Conservation (phyloP, 1,140 invertebrate species). For the Ladona fulva region DNA sequence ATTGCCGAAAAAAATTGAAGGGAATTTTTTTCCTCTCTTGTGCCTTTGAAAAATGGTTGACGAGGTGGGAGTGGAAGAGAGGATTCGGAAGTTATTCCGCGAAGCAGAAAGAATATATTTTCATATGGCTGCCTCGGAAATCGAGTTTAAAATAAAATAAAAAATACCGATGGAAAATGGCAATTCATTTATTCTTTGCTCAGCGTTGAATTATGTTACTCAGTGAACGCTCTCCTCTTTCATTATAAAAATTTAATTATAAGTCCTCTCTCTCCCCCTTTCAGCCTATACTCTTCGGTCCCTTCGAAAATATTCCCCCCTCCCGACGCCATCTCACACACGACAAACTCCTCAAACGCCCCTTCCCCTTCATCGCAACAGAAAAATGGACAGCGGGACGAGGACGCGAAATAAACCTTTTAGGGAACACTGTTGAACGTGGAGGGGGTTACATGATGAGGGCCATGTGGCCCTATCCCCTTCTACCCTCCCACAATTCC, state of each 20-base stretch:
- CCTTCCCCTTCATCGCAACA: background rate
- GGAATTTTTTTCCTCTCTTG: background rate
- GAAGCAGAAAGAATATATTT: constrained; percentile 6
- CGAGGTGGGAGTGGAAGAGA: background rate
- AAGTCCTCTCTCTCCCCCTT: background rate
- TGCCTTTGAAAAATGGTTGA: too few species aligned
- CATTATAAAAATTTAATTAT: constrained; percentile 11
- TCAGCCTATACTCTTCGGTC: too few species aligned
- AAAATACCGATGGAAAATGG: constrained; percentile 1
- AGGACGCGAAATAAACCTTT: background rate
- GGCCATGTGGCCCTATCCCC: too few species aligned
- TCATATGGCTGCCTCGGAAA: background rate
- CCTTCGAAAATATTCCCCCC: too few species aligned
- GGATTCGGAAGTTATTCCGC: constrained; percentile 3
- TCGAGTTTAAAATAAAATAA: constrained; percentile 7
- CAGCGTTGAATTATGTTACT: background rate
- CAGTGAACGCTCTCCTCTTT: background rate
- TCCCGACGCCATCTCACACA: too few species aligned
- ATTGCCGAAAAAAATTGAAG: background rate
- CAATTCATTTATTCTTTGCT: constrained; percentile 10
- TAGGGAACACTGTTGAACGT: too few species aligned
- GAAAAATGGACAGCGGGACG: background rate
- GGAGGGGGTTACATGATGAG: too few species aligned
- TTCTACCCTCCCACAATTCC: too few species aligned
- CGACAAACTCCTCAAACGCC: background rate